Evolutionary conservation across 2,888 invertebrate genomes (phyloP), one percentile per base, ranked within the genome.

Genomic region (Dichetophora obliterata): DNA sequence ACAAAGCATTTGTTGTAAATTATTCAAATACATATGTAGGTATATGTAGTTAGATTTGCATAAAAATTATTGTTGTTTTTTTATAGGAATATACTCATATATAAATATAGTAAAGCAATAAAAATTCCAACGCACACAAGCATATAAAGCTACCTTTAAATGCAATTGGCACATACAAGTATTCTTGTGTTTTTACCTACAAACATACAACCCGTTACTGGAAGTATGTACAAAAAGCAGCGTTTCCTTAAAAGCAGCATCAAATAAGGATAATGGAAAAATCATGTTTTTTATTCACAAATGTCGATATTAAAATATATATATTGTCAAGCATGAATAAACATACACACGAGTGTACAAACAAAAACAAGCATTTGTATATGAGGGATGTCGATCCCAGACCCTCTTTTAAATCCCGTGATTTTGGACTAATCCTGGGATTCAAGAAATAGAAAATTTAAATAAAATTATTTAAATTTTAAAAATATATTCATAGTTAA

Each of bases 211-310:
- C n/a, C 27, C 24, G 48, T 27, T 14, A 48, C n/a, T 27, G 14
- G 24, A 16, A 14, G 9, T 34, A 68, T 50, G 14, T 50, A 37
- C 3, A 48, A 0, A 24, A 0, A 24, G 43, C 9, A 11, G 50
- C 9, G 16, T 61, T 14, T 16, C 68, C 50, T 48, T 68, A 48
- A 50, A 16, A 22, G 34, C 31, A 48, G 48, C 48, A 68, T 68
- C 50, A 68, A 68, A 59, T 43, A 48, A 48, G 68, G 48, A 27
- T 68, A 68, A 68, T 68, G 68, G 50, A 68, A 68, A 50, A 50
- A 68, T 50, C 68, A 50, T 68, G 68, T 68, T 68, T 50, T n/a
- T 68, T 11, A 27, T 24, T 68, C 24, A 27, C 8, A 48, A 68
- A 24, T 68, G 50, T 50, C 48, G 48, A 16, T 27, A 22, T 68